Evolutionary conservation across 2,113 vertebrate genomes (phyloP).

Genomic region (Lonchura striata): DNA sequence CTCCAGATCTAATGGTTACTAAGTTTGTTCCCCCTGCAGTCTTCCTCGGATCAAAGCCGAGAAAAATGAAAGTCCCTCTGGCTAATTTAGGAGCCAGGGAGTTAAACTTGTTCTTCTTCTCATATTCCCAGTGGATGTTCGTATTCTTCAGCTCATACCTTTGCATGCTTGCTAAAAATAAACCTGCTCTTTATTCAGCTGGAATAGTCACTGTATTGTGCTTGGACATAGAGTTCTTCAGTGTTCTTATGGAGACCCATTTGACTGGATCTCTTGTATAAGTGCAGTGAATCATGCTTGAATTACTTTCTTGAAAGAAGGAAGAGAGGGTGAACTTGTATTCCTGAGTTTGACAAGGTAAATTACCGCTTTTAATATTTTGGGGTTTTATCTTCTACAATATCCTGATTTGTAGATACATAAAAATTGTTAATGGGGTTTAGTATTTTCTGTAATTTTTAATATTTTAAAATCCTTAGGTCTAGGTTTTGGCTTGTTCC

Average conservation of each 20-base stretch:
- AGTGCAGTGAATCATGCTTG: neutral
- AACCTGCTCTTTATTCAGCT: conserved; percentile 21
- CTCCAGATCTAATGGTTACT: conserved; percentile 19
- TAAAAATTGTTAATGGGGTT: neutral
- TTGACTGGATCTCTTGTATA: conserved; percentile 35
- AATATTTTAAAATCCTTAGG: neutral
- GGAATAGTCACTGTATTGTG: conserved; percentile 13
- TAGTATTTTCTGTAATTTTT: neutral
- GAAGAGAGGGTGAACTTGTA: neutral
- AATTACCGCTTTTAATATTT: neutral
- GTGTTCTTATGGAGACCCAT: conserved; percentile 12
- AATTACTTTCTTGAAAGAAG: neutral
- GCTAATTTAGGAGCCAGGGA: conserved; percentile 28
- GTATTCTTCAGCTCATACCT: conserved; percentile 24
- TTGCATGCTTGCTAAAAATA: conserved; percentile 50
- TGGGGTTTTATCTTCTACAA: neutral
- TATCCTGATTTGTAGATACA: neutral
- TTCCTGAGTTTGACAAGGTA: conserved; percentile 10
- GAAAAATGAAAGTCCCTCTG: conserved; percentile 38
- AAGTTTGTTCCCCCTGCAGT: conserved; percentile 41
- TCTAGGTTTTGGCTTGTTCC: neutral
- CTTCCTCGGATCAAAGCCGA: conserved; percentile 41
- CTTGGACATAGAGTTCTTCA: neutral
- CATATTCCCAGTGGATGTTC: conserved; percentile 11
- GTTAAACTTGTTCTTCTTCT: conserved; percentile 52